Percentiles rank a stretch among this genome's conserved stretches.
Conservation (phyloP, 2,797 vertebrate genomes). For the Ceryle rudis region DNA sequence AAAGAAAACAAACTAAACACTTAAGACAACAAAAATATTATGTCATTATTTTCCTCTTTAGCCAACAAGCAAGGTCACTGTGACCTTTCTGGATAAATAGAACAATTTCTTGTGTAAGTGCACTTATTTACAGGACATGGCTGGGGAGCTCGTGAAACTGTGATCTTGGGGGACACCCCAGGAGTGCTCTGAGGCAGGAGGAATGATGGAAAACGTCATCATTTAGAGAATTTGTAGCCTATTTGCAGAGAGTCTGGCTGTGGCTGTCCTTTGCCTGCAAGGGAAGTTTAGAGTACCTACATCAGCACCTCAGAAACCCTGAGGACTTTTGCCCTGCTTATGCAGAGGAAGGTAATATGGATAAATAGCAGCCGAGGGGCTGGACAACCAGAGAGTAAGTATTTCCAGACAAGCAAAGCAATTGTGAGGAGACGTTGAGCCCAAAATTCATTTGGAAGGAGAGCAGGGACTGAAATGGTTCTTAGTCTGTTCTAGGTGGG, state of each 20-base stretch:
- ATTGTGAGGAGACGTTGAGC: neutral
- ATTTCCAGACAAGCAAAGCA: neutral
- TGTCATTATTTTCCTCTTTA: neutral
- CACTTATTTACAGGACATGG: neutral
- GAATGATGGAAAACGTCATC: neutral
- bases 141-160: neutral
- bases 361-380: neutral
- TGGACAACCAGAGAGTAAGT: neutral
- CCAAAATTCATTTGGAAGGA: neutral
- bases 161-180: no score
- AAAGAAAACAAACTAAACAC: neutral
- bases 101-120: neutral
- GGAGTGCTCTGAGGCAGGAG: neutral
- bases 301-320: neutral
- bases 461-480: rapidly evolving
- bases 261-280: neutral
- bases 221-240: neutral
- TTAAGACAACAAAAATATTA: neutral
- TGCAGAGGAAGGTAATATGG: neutral
- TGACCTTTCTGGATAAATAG: neutral
- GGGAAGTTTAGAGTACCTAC: neutral
- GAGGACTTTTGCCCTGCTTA: neutral
- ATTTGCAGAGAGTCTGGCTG: neutral
- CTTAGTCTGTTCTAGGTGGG: neutral
- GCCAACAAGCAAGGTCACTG: neutral